Base-by-base conservation (phyloP, 2,888 invertebrate genomes). In the Diadegma fenestrale region DNA sequence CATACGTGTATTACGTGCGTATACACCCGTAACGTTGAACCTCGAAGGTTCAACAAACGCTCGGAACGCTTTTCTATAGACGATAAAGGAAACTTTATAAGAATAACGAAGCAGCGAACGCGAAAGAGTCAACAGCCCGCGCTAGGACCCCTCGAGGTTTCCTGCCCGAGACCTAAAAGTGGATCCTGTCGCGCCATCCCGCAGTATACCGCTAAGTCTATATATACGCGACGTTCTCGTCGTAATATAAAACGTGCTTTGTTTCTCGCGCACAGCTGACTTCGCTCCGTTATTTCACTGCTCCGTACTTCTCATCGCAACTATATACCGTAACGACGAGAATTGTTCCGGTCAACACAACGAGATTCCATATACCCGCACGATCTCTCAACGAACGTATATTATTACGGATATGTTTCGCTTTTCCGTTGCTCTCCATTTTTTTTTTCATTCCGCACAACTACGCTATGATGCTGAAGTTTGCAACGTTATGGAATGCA, bases 191-290 rank as follows among this genome's bases (percentile, higher is more conserved):
- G 76, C 75, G 75, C 1, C 26, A 14, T 58, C n/a, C n/a, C n/a
- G n/a, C 58, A 63, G 61, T 61, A n/a, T n/a, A 10, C 48, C 78
- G 41, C 41, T 58, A 37, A 19, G 41, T 72, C 14, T 72, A 58
- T 68, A 22, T 22, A 22, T 7, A 33, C 14, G 19, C 14, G 10
- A 14, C 14, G 14, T 58, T 58, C 58, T 14, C 10, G 43, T 51
- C 17, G n/a, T 64, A 14, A 64, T 41, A 80, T 72, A 72, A 72
- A 64, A 71, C 51, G 73, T 68, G 78, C 75, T 71, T 85, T 79
- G 66, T 82, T 82, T 72, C 75, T 66, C 51, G 22, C 61, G 41
- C 77, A 80, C 84, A 84, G 84, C 85, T 82, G 82, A 85, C 64
- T 73, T 54, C 26, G 26, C 14, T 73, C 73, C 85, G 72, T 75